Conservation (phyloP, 2,888 invertebrate genomes). For the Neoascia interrupta region DNA sequence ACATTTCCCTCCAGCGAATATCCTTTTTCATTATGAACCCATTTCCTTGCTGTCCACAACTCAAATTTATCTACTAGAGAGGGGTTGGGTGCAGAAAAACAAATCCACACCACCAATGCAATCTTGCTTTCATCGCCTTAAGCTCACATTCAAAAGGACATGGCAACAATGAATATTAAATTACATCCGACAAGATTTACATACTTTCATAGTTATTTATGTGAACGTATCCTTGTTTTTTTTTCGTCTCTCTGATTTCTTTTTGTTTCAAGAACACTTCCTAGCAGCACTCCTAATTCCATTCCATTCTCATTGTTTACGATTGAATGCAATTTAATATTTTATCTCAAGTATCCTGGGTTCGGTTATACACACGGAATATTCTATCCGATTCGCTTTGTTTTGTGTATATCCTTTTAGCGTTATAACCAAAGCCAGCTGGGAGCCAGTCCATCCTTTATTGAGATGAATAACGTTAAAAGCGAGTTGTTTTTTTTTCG, state of each 20-base stretch:
- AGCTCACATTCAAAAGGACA: constrained; percentile 13
- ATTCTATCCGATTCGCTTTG: background rate
- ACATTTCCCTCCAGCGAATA: too few species aligned
- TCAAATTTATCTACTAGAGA: constrained; percentile 29
- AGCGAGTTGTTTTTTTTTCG: constrained; percentile 16
- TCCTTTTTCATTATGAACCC: constrained; percentile 29
- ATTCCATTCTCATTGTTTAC: constrained; percentile 54
- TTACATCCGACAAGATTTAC: constrained; percentile 52
- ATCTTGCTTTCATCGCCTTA: constrained; percentile 20
- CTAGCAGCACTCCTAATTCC: constrained; percentile 41
- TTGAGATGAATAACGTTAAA: constrained; percentile 51
- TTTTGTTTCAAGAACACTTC: constrained; percentile 2
- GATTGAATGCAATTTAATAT: constrained; percentile 63
- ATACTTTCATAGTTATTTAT: constrained; percentile 48
- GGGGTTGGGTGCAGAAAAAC: too few species aligned
- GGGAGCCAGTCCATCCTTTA: constrained; percentile 17
- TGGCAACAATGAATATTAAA: constrained; percentile 52
- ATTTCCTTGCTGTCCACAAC: constrained; percentile 38
- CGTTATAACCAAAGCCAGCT: too few species aligned
- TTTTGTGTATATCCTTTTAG: background rate
- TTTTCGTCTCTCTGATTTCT: background rate
- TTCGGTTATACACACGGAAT: too few species aligned
- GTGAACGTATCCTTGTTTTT: constrained; percentile 5
- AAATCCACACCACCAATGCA: constrained; percentile 10
- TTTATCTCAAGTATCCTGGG: constrained; percentile 33